Conservation (phyloP, 2,888 invertebrate species). For the Himalopsyche tibetana region DNA sequence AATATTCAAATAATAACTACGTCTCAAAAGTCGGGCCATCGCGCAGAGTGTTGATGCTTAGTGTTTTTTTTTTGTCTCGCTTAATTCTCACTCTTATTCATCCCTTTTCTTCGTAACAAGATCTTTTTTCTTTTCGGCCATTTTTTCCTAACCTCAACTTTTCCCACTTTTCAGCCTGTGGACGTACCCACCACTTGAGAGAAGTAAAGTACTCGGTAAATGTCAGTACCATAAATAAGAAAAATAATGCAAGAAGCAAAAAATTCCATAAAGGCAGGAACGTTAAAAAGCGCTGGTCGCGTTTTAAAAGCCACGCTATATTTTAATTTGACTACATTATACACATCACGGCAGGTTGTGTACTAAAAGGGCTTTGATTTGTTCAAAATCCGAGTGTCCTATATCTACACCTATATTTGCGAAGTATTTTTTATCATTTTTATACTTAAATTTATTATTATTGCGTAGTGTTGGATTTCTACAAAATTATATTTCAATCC, state of each 20-base stretch:
- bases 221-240: constrained; percentile 43
- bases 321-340: constrained; percentile 43
- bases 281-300: constrained; percentile 14
- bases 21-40: not conserved
- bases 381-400: not conserved
- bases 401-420: not conserved
- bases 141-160: constrained; percentile 40
- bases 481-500: too few species aligned
- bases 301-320: constrained; percentile 27
- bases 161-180: constrained; percentile 31
- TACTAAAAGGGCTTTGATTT: constrained; percentile 33
- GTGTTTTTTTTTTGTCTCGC: constrained; percentile 34
- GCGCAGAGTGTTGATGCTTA: constrained; percentile 26
- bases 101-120: constrained; percentile 33
- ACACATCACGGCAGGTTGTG: constrained; percentile 35
- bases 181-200: not conserved
- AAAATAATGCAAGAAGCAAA: constrained; percentile 29
- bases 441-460: too few species aligned
- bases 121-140: constrained; percentile 18
- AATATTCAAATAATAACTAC: too few species aligned
- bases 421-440: too few species aligned
- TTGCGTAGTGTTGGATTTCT: too few species aligned
- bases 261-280: constrained; percentile 7
- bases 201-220: constrained; percentile 38
- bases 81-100: constrained; percentile 37